Percentiles rank a stretch among this genome's conserved stretches.
Conservation (phyloP, 2,797 vertebrate genomes). For the Hydrophis major region DNA sequence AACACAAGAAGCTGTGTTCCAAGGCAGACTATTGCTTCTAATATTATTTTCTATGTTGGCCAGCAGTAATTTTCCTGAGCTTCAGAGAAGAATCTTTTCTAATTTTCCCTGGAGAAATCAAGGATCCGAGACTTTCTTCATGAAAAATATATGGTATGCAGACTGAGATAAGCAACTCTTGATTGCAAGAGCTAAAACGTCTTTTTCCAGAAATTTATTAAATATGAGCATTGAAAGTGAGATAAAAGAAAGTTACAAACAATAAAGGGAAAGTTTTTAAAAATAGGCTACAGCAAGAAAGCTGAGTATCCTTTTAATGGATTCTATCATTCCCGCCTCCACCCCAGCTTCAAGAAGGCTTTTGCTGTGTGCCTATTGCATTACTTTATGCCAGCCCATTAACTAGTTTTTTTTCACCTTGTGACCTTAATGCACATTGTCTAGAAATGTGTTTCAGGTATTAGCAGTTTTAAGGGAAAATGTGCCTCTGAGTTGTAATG, state of each 20-base stretch:
- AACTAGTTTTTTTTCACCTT: neutral
- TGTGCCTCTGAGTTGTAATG: neutral
- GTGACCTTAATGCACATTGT: neutral
- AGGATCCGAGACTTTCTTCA: no score
- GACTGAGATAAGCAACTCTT: neutral
- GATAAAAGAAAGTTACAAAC: neutral
- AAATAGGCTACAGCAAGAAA: neutral
- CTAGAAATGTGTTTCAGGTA: neutral
- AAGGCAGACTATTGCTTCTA: neutral
- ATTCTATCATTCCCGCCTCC: no score
- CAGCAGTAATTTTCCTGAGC: neutral
- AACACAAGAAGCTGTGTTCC: neutral
- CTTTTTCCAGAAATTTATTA: neutral
- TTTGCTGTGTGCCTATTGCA: neutral
- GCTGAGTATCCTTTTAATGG: neutral
- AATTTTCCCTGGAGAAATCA: neutral
- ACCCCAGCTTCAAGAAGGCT: neutral
- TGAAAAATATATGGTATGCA: neutral
- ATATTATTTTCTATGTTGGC: neutral
- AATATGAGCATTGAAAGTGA: neutral
- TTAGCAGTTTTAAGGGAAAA: neutral
- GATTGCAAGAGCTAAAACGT: neutral
- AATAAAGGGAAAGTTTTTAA: neutral
- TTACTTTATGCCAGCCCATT: neutral
- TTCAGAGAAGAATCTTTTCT: neutral